Base-by-base conservation (phyloP, 2,888 invertebrate genomes). In the Epicampocera succincta region DNA sequence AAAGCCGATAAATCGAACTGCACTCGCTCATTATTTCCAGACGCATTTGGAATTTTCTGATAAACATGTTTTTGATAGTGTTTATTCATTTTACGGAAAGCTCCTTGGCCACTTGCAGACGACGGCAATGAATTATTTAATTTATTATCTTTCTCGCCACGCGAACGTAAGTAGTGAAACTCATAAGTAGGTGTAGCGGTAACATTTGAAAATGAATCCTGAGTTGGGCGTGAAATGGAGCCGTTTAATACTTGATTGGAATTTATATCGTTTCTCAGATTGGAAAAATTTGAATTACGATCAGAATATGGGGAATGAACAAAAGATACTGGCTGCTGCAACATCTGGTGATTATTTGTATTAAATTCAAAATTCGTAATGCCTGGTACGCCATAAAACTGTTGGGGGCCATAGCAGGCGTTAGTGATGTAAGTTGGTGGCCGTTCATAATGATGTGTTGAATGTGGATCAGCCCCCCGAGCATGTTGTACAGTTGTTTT, bases 81-180 rank as follows among this genome's bases (percentile, higher is more conserved):
- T 61, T 65, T 84, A 1, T 21, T 21, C 3, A 69, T 60, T 29
- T 79, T 83, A 12, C 77, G 76, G 17, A 56, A 73, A 29, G 44
- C 25, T 12, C 61, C 66, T 15, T 52, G 66, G 12, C 58, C 17
- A 15, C 38, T 54, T n/a, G 33, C 29, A 3, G 56, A 42, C 42
- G 56, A 42, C 42, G 17, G 15, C n/a, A 2, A 11, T 29, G 61
- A 56, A 2, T 52, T 48, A 15, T 71, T 15, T 4, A 66, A 48
- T 52, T 66, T 65, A 50, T 21, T 61, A 60, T 54, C n/a, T n/a
- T 52, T 12, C 25, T 29, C 17, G 12, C 63, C 58, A 50, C 68
- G 21, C 2, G 65, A 29, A 21, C 71, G 75, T 66, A 84, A 68
- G 12, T 79, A 84, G 54, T 83, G 84, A 63, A 82, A 84, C 38